Percentiles rank a stretch among this genome's conserved stretches.
Conservation (phyloP, 1,140 invertebrate species). For the Formica exsecta region DNA sequence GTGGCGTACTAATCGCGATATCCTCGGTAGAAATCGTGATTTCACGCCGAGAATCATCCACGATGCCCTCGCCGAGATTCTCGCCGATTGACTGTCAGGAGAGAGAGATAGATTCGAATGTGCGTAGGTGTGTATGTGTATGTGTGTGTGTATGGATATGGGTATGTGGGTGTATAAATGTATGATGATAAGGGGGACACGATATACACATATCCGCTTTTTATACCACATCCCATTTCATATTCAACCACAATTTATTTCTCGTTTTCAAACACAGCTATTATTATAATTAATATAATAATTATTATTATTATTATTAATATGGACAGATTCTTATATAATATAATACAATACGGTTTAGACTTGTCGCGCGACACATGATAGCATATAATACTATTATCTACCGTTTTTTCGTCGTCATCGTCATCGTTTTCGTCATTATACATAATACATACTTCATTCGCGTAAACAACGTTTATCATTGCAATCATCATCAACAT, state of each 20-base stretch:
- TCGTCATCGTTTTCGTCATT: constrained; percentile 77
- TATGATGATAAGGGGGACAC: constrained; percentile 35
- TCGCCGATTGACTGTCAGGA: background rate
- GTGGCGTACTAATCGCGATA: constrained; percentile 76
- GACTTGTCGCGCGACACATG: constrained; percentile 84
- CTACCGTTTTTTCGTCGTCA: constrained; percentile 41
- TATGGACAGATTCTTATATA: constrained; percentile 87
- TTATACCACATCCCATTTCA: constrained; percentile 74
- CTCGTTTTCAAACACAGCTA: constrained; percentile 87
- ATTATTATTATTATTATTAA: constrained; percentile 87
- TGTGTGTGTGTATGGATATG: too few species aligned
- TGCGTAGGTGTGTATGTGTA: background rate
- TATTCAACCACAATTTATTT: constrained; percentile 88
- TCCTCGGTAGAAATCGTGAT: constrained; percentile 52
- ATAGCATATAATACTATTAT: constrained; percentile 86
- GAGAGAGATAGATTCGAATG: background rate
- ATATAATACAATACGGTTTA: constrained; percentile 87
- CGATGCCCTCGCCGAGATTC: background rate
- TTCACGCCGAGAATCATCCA: constrained; percentile 37
- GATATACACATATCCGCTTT: background rate
- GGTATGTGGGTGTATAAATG: background rate
- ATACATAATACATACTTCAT: constrained; percentile 74
- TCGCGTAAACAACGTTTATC: constrained; percentile 73
- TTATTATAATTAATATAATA: constrained; percentile 86
- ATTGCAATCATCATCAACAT: constrained; percentile 69